Evolutionary conservation across 2,888 invertebrate genomes (phyloP).

Genomic region (Orthosia cruda): DNA sequence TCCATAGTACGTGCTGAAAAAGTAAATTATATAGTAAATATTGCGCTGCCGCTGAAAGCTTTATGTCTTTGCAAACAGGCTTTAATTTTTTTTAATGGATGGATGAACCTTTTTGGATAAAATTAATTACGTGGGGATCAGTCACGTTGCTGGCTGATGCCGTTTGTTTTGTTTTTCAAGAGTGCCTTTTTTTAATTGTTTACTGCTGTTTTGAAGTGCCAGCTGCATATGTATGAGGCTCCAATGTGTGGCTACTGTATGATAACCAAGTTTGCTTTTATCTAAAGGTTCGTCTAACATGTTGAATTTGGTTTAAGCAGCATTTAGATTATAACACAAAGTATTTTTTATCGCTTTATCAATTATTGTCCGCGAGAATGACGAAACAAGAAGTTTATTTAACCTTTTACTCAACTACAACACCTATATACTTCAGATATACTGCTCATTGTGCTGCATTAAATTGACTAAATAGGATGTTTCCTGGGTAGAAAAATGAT

Average conservation of each 20-base stretch:
- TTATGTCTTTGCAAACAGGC: slow-evolving; percentile 45
- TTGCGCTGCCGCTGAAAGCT: slow-evolving; percentile 32
- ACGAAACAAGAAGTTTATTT: no score
- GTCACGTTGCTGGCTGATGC: slow-evolving; percentile 3
- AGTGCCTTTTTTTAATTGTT: background rate
- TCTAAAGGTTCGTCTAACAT: background rate
- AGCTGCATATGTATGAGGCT: background rate
- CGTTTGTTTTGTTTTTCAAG: slow-evolving; percentile 2
- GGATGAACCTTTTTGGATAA: slow-evolving; percentile 23
- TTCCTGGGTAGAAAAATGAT: no score
- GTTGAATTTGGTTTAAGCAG: no score
- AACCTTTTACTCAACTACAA: no score
- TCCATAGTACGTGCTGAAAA: slow-evolving; percentile 50
- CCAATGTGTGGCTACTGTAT: background rate
- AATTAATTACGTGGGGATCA: slow-evolving; percentile 47
- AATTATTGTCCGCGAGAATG: no score
- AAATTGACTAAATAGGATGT: no score
- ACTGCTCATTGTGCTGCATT: no score
- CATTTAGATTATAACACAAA: no score
- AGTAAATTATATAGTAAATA: slow-evolving; percentile 54
- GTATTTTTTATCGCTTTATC: no score
- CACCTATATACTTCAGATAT: no score
- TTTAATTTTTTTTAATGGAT: slow-evolving; percentile 24
- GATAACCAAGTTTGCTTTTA: background rate
- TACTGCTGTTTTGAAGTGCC: background rate